Percentiles rank a stretch among this genome's conserved stretches.
Conservation (phyloP, 2,113 vertebrate species). For the Heliornis fulica region DNA sequence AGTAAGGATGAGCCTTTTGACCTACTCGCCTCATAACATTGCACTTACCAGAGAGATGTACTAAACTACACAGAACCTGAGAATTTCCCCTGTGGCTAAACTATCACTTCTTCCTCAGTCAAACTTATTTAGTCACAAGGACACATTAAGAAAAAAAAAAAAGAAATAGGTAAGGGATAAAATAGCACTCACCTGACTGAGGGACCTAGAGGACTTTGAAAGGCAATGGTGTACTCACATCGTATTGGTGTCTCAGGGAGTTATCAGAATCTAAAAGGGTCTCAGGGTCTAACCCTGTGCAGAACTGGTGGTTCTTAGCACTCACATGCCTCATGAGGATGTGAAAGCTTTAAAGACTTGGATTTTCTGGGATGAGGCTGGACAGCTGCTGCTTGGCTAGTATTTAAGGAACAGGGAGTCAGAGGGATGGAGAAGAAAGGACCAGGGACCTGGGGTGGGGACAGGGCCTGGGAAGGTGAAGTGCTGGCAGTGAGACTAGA, state of each 20-base stretch:
- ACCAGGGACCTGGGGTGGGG: not conserved
- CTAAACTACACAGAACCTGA: constrained; percentile 6
- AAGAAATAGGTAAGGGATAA: not conserved
- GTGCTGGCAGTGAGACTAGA: not conserved
- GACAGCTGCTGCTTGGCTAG: not conserved
- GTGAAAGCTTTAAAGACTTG: not conserved
- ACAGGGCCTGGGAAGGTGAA: not conserved
- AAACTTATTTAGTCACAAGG: not conserved
- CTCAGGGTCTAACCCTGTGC: not conserved
- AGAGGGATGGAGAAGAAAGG: not conserved
- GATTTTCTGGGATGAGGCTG: not conserved
- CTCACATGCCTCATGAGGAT: not conserved
- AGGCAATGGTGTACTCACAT: not conserved
- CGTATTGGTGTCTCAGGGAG: not conserved
- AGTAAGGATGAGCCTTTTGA: not conserved
- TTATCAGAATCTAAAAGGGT: not conserved
- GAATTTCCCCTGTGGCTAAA: constrained; percentile 42
- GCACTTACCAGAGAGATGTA: not conserved
- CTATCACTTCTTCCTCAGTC: constrained; percentile 8
- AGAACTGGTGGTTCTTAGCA: not conserved
- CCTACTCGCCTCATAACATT: not conserved
- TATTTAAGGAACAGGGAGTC: not conserved
- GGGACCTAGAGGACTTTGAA: not conserved
- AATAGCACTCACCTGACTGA: not conserved
- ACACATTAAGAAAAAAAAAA: not conserved